phyloP scores from a whole-genome alignment of 2,113 vertebrate species.

The Balaeniceps rex region DNA sequence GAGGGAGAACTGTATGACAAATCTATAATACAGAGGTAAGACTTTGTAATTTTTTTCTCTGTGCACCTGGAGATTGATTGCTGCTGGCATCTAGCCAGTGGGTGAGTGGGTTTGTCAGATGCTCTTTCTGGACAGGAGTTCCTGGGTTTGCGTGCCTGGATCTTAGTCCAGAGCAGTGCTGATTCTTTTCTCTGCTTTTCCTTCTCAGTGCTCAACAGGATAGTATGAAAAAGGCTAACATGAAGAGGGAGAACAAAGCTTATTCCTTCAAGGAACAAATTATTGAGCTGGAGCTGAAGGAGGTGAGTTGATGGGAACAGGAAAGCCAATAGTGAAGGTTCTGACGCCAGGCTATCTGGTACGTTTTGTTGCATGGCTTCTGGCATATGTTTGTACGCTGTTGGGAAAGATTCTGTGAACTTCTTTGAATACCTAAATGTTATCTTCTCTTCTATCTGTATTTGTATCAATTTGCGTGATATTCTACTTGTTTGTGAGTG shows the following conservation, averaged over 20 bases:
- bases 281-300: conserved; percentile 94
- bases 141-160: background rate
- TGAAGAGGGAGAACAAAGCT: conserved; percentile 97
- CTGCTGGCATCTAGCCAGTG: background rate
- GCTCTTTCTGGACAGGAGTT: background rate
- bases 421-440: background rate
- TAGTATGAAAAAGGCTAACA: conserved; percentile 90
- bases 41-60: background rate
- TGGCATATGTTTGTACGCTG: background rate
- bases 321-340: background rate
- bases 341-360: background rate
- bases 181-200: background rate
- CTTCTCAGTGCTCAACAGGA: conserved; percentile 89
- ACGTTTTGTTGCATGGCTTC: background rate
- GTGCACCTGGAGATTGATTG: background rate
- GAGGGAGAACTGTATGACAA: conserved; percentile 91
- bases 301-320: conserved; percentile 71
- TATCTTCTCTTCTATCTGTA: background rate
- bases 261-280: conserved; percentile 99
- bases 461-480: background rate
- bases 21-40: conserved; percentile 92
- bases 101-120: background rate
- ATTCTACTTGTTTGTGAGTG: background rate
- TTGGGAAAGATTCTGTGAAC: background rate
- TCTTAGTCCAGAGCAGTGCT: background rate